phyloP scores from a whole-genome alignment of 2,113 vertebrate genomes.

The Paradisaea rubra region DNA sequence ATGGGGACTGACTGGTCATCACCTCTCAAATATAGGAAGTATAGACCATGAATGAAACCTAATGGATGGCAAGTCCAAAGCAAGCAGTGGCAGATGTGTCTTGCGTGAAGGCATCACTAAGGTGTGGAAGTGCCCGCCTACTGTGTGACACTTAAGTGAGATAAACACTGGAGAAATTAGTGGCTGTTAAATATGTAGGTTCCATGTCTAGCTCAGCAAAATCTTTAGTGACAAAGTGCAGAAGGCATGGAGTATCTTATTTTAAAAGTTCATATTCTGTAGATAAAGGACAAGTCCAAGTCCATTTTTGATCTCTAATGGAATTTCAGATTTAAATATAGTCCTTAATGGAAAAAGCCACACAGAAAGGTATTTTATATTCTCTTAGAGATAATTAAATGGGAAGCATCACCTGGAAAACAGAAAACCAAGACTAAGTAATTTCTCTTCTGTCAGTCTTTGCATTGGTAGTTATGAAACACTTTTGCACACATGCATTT shows the following conservation, averaged over 20 bases:
- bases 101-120: not conserved
- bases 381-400: not conserved
- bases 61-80: not conserved
- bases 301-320: not conserved
- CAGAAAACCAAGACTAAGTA: not conserved
- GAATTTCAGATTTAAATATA: not conserved
- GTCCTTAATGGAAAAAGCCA: not conserved
- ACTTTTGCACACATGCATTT: not conserved
- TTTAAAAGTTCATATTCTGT: not conserved
- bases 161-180: not conserved
- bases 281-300: not conserved
- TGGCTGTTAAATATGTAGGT: not conserved
- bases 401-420: not conserved
- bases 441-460: not conserved
- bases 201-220: not conserved
- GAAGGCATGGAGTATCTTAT: not conserved
- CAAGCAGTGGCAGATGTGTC: not conserved
- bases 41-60: not conserved
- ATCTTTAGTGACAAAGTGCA: not conserved
- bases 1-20: not conserved
- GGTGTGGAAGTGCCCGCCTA: not conserved
- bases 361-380: not conserved
- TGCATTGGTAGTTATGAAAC: not conserved
- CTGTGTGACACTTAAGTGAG: not conserved
- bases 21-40: not conserved